Conservation (phyloP, 2,888 invertebrate species). For the Oligia strigilis region DNA sequence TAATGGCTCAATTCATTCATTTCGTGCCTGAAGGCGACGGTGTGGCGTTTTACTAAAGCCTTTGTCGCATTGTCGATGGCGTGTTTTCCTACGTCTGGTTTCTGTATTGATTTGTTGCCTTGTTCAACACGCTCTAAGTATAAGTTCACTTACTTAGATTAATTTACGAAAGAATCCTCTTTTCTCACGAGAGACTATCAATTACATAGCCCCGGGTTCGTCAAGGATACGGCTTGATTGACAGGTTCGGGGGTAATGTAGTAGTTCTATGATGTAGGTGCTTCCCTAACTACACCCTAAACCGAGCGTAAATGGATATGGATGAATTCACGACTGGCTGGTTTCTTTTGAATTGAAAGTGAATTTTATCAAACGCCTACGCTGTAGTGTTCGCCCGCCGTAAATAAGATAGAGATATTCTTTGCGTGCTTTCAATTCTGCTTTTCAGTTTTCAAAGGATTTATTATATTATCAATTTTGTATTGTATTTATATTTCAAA, state of each 20-base stretch:
- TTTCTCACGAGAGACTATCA: conserved; percentile 78
- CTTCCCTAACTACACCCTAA: conserved; percentile 65
- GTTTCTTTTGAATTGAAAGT: conserved; percentile 77
- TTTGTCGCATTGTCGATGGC: conserved; percentile 71
- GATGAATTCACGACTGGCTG: conserved; percentile 76
- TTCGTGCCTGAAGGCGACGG: conserved; percentile 70
- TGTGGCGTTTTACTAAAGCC: conserved; percentile 68
- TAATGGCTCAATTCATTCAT: conserved; percentile 78
- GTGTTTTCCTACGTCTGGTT: conserved; percentile 64
- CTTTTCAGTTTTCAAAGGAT: conserved; percentile 57
- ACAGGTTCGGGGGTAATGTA: conserved; percentile 79
- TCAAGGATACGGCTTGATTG: conserved; percentile 83
- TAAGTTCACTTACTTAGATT: conserved; percentile 57
- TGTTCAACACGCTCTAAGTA: conserved; percentile 55
- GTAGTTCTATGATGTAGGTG: conserved; percentile 73
- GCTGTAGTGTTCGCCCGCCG: conserved; percentile 56
- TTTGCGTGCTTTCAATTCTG: conserved; percentile 42
- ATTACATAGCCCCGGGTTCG: conserved; percentile 78
- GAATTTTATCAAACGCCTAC: conserved; percentile 74
- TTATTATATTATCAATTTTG: conserved; percentile 39
- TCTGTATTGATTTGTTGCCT: conserved; percentile 70
- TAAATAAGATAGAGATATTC: conserved; percentile 74
- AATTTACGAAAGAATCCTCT: conserved; percentile 68
- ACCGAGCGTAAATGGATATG: conserved; percentile 78
- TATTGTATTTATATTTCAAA: conserved; percentile 23